Evolutionary conservation across 2,888 invertebrate species (phyloP), one percentile per base, ranked within the genome.

Genomic region (Steinernema scapterisci): DNA sequence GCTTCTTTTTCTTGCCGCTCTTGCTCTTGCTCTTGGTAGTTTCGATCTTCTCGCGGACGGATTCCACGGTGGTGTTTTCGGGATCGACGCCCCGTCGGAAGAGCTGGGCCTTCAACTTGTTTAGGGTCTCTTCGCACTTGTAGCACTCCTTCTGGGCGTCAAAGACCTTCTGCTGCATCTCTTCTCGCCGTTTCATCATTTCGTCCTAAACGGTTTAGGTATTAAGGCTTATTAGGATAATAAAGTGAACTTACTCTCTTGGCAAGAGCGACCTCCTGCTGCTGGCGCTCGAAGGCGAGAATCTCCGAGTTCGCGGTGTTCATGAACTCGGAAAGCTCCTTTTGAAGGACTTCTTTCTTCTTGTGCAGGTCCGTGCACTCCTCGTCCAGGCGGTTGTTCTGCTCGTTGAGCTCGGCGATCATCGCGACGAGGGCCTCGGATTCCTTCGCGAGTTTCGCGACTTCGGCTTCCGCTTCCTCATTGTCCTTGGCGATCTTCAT

Each of bases 81-180:
- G 54, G 54, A 25, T 54, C 54, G 21, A 54, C 54, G 21, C 54
- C 54, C 25, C 21, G 7, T 11, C 54, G 54, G 25, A 54, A 25
- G 2, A 54, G 54, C 23, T 54, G 54, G 21, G 23, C 54, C 25
- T 54, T 54, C 54, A 54, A 23, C 54, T 54, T 54, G 54, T 54
- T 54, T 6, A 54, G 54, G 21, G 25, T 54, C 21, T 54, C 54
- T 13, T 54, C 54, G 25, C 13, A 25, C 54, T 54, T 19, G 54
- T 54, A 19, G 25, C 54, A 54, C 25, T 54, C 54, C 54, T 54
- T 54, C 21, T 54, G 54, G 23, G 54, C 21, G 16, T 54, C 54
- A 25, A 54, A 54, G 13, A 54, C 54, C 54, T 54, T 54, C 25
- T 54, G 54, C 23, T 54, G 54, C 54, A 54, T 54, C 11, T 16